A percentile compares a stretch with the other conserved stretches of the same genome.
Conservation (phyloP, 2,113 vertebrate species). For the Centropristis striata region DNA sequence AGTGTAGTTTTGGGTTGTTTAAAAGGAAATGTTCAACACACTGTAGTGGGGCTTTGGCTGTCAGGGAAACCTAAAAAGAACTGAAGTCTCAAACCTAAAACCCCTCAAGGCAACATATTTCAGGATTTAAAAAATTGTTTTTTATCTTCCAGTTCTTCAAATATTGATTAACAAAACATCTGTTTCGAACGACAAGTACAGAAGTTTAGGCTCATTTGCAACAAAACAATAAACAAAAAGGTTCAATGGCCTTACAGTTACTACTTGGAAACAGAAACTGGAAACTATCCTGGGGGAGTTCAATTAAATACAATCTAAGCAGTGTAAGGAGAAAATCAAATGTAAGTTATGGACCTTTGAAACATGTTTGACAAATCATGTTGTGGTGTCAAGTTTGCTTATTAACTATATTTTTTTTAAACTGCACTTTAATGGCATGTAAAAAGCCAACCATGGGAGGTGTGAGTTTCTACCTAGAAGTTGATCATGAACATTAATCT, state of each 20-base stretch:
- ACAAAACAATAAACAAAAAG: background rate
- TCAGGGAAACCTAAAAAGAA: background rate
- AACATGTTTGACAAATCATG: background rate
- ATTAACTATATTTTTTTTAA: slow-evolving; percentile 4
- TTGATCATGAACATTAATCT: slow-evolving; percentile 1
- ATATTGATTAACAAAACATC: background rate
- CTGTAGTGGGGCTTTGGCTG: background rate
- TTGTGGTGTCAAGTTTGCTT: slow-evolving; percentile 13
- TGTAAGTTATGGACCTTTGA: background rate
- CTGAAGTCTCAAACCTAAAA: background rate
- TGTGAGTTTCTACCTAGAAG: background rate
- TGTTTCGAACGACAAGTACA: too few species aligned
- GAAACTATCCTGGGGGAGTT: background rate
- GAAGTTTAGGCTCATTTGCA: too few species aligned
- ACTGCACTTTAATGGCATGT: background rate
- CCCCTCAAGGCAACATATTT: background rate
- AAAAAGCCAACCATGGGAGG: background rate
- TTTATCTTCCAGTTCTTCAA: background rate
- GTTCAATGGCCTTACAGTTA: slow-evolving; percentile 1
- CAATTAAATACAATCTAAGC: slow-evolving; percentile 18
- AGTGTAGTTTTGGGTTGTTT: slow-evolving; percentile 15
- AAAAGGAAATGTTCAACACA: slow-evolving; percentile 36
- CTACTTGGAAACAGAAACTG: background rate
- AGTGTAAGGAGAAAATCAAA: background rate
- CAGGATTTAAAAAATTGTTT: background rate